Evolutionary conservation across 30 jellyfish, hydroid and myxozoan genomes (phyloP).

Genomic region (Pseudorhiza aurosa): DNA sequence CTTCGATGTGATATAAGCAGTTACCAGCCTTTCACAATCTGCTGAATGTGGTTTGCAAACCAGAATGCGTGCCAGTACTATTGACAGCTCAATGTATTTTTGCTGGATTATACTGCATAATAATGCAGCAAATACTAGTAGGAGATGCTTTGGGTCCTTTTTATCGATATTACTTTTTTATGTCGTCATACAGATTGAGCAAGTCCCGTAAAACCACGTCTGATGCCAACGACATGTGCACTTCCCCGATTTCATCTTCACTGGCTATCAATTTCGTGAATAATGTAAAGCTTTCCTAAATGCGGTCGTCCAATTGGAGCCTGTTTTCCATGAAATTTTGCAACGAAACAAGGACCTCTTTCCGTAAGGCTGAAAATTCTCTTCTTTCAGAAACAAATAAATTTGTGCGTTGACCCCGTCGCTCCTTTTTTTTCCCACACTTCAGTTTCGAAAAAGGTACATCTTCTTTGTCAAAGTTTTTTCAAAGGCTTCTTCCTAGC

Average conservation of each 20-base stretch:
- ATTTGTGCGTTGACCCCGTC: background rate
- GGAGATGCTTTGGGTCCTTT: too few species aligned
- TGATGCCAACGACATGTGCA: background rate
- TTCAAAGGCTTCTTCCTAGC: background rate
- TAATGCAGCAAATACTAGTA: too few species aligned
- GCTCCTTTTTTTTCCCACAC: background rate
- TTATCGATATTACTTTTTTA: background rate
- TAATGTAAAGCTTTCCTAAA: background rate
- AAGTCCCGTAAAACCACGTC: background rate
- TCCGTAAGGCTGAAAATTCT: background rate
- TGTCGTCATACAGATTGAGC: background rate
- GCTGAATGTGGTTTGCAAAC: constrained; percentile 3
- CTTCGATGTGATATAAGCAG: background rate
- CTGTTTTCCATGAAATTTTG: background rate
- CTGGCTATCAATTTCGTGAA: background rate
- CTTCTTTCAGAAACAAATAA: too few species aligned
- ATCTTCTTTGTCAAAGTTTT: too few species aligned
- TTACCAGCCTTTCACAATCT: background rate
- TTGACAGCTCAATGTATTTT: background rate
- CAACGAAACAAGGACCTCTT: background rate
- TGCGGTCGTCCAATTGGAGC: background rate
- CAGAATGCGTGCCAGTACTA: too few species aligned
- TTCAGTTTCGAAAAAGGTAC: background rate
- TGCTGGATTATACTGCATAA: background rate
- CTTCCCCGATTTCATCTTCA: background rate